A percentile compares a stretch with the other conserved stretches of the same genome.
Evolutionary conservation across 2,113 vertebrate species (phyloP).

Genomic region (Hystrix brachyura): DNA sequence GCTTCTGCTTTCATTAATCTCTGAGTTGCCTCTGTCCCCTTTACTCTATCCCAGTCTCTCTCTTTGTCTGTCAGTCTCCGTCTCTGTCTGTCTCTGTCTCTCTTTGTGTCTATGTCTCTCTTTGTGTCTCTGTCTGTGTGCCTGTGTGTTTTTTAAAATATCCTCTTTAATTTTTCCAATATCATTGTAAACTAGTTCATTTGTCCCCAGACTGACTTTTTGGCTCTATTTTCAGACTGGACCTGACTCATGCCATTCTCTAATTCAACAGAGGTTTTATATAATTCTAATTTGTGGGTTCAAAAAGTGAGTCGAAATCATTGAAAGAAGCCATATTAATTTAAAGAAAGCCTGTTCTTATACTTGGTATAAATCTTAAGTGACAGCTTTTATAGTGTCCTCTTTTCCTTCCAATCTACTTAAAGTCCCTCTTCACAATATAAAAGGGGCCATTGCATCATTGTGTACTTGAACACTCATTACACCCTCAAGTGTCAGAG

Average conservation of each 20-base stretch:
- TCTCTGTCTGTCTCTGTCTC: background rate
- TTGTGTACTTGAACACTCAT: slow-evolving; percentile 53
- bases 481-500: slow-evolving; percentile 66
- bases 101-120: too few relatives aligned
- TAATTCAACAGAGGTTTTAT: slow-evolving; percentile 57
- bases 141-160: background rate
- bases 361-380: slow-evolving; percentile 64
- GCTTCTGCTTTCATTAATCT: background rate
- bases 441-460: slow-evolving; percentile 52
- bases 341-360: slow-evolving; percentile 65
- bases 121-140: background rate
- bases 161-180: background rate
- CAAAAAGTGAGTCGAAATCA: slow-evolving; percentile 56
- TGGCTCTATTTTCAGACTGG: slow-evolving; percentile 23
- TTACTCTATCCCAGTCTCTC: background rate
- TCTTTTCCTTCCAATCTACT: slow-evolving; percentile 30
- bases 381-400: slow-evolving; percentile 32
- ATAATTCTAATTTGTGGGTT: slow-evolving; percentile 28
- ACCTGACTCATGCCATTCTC: background rate
- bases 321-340: slow-evolving; percentile 53
- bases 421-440: slow-evolving; percentile 59
- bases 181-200: background rate
- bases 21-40: background rate
- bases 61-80: background rate
- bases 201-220: slow-evolving; percentile 12